These are phyloP conservation scores for Rhincodon typus DNA, from an alignment of 2,797 vertebrate genomes.

Conservation along the genomic window DNA sequence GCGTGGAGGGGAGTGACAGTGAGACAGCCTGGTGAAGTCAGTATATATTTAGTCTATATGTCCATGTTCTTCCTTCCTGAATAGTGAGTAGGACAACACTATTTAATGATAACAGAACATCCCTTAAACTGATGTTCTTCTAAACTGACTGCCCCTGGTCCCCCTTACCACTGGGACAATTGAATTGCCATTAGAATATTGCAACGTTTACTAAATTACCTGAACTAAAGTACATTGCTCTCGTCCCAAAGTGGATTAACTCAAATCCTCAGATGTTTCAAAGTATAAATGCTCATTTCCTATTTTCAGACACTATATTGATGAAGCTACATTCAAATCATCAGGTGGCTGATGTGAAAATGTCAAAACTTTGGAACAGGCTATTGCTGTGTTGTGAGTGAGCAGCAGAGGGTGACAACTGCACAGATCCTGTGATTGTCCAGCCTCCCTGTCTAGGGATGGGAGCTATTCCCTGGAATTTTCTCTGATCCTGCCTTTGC, in stretches of 20 bases:
- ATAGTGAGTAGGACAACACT: background rate
- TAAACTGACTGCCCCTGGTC: background rate
- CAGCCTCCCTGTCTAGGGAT: background rate
- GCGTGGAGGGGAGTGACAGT: no score
- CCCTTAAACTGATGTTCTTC: background rate
- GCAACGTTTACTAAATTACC: background rate
- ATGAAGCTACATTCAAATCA: background rate
- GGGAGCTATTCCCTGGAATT: background rate
- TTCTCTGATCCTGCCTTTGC: background rate
- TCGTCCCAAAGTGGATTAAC: background rate
- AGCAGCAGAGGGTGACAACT: background rate
- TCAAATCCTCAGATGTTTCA: background rate
- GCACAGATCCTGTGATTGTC: background rate
- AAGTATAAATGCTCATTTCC: background rate
- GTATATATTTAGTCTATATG: background rate
- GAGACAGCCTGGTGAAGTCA: background rate
- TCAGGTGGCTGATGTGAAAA: background rate
- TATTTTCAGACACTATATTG: background rate
- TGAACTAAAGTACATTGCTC: background rate
- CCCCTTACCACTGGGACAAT: no score
- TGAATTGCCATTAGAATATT: background rate
- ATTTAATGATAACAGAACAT: background rate
- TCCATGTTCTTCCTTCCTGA: background rate
- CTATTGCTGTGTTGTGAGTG: background rate
- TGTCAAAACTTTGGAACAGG: background rate